Conservation (phyloP, 2,113 vertebrate species). For the Paramisgurnus dabryanus region DNA sequence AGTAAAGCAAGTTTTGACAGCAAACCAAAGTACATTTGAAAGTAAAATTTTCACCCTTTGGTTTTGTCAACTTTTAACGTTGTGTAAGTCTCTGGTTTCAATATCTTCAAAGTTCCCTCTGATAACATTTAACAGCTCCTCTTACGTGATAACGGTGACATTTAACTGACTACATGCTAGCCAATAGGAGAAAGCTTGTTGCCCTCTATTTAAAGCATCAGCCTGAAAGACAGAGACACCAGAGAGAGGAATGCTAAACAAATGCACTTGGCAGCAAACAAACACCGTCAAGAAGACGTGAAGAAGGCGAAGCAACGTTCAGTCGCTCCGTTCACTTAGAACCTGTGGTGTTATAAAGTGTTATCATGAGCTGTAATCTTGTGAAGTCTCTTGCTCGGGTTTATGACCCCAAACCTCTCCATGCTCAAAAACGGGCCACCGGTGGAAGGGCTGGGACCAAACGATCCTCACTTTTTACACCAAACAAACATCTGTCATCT, state of each 20-base stretch:
- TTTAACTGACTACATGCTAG: constrained; percentile 66
- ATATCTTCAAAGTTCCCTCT: constrained; percentile 70
- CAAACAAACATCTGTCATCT: constrained; percentile 45
- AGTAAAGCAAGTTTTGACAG: not conserved
- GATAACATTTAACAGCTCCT: constrained; percentile 62
- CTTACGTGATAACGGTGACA: constrained; percentile 60
- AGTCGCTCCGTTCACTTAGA: not conserved
- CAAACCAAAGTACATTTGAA: not conserved
- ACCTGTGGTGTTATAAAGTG: not conserved
- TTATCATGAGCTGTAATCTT: constrained; percentile 69
- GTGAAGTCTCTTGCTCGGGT: constrained; percentile 83
- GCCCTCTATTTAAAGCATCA: constrained; percentile 41
- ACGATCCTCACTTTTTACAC: constrained; percentile 59
- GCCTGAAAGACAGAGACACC: constrained; percentile 55
- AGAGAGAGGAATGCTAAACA: not conserved
- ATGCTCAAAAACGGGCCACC: constrained; percentile 68
- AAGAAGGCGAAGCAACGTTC: not conserved
- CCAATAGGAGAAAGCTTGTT: constrained; percentile 33
- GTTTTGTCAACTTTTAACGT: no score
- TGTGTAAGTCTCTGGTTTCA: constrained; percentile 11
- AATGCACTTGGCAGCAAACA: not conserved
- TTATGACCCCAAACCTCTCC: constrained; percentile 77
- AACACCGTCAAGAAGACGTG: not conserved
- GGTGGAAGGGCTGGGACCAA: constrained; percentile 1
- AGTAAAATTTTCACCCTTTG: not conserved